Conservation (phyloP, 2,888 invertebrate species). For the Himalopsyche tibetana region DNA sequence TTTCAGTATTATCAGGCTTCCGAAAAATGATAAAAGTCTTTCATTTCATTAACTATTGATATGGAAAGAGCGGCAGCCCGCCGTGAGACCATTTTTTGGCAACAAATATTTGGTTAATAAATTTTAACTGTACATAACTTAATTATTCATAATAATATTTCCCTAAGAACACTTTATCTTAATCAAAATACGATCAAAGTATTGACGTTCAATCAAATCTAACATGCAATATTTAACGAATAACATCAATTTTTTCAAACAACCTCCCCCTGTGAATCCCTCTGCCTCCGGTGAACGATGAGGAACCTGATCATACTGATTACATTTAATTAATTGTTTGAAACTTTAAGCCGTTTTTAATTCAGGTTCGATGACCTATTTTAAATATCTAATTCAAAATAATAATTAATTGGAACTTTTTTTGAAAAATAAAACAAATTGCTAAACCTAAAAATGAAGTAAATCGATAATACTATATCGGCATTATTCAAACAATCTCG, state of each 20-base stretch:
- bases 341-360: constrained; percentile 42
- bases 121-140: constrained; percentile 40
- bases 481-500: constrained; percentile 44
- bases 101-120: constrained; percentile 43
- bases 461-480: constrained; percentile 44
- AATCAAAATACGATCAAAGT: constrained; percentile 25
- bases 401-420: constrained; percentile 44
- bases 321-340: constrained; percentile 43
- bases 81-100: constrained; percentile 29
- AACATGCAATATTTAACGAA: constrained; percentile 35
- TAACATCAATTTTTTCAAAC: constrained; percentile 41
- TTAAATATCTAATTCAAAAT: constrained; percentile 44
- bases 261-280: neutral
- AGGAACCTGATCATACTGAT: constrained; percentile 41
- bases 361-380: constrained; percentile 29
- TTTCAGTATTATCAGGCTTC: constrained; percentile 39
- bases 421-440: constrained; percentile 36
- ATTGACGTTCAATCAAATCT: constrained; percentile 22
- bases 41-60: constrained; percentile 31
- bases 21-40: constrained; percentile 19
- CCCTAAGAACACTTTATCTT: constrained; percentile 32
- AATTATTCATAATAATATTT: constrained; percentile 41
- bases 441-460: constrained; percentile 45
- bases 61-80: constrained; percentile 30
- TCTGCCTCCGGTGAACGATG: constrained; percentile 7